Conservation (phyloP, 2,797 vertebrate genomes). For the Anabas testudineus region DNA sequence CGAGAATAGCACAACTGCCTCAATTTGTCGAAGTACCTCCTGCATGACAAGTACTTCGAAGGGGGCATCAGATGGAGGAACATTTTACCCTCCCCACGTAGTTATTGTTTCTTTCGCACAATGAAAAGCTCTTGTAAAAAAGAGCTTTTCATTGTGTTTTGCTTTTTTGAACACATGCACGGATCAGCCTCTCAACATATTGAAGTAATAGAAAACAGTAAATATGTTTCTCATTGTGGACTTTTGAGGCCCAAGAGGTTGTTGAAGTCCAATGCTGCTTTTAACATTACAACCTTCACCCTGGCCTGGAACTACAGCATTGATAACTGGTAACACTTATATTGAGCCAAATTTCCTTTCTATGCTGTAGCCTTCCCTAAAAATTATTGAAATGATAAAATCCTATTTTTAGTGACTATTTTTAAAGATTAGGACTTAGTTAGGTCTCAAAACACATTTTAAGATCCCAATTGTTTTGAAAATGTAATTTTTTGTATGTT, state of each 20-base stretch:
- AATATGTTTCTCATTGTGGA: conserved; percentile 26
- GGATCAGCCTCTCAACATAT: background rate
- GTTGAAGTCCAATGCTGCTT: background rate
- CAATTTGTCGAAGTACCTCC: conserved; percentile 58
- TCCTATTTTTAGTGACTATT: too few relatives aligned
- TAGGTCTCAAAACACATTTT: background rate
- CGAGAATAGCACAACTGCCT: conserved; percentile 58
- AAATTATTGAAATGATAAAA: too few relatives aligned
- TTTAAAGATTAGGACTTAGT: too few relatives aligned
- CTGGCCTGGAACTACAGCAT: conserved; percentile 1
- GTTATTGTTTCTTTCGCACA: conserved; percentile 41
- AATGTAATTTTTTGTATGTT: too few relatives aligned
- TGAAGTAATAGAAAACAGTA: conserved; percentile 1
- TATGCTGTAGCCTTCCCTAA: too few relatives aligned
- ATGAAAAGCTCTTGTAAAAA: conserved; percentile 1
- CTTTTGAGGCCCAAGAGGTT: background rate
- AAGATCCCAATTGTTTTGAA: background rate
- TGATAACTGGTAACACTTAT: too few relatives aligned
- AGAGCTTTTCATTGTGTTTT: conserved; percentile 27
- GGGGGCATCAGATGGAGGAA: conserved; percentile 38
- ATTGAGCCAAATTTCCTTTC: too few relatives aligned
- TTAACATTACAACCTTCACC: background rate
- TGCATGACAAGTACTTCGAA: conserved; percentile 54
- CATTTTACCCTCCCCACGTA: conserved; percentile 36
- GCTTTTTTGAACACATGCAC: background rate